Percentiles rank a stretch among this genome's conserved stretches.
Evolutionary conservation across 2,888 invertebrate genomes (phyloP).

Genomic region (Limenitis camilla): DNA sequence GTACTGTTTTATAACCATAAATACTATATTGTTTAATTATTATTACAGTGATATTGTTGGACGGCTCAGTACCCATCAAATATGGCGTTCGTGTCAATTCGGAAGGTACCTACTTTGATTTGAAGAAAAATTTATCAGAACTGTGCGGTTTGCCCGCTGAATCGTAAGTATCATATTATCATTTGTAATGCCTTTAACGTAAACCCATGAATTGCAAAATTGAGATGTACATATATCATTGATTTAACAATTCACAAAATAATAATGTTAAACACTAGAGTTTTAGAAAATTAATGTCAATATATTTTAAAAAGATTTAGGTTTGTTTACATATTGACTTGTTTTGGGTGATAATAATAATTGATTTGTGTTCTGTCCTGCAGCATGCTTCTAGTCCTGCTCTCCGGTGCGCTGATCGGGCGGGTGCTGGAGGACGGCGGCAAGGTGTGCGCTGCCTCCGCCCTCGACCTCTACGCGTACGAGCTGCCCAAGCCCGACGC

Average conservation of each 20-base stretch:
- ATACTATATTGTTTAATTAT: neutral
- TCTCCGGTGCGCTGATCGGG: conserved; percentile 80
- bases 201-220: no score
- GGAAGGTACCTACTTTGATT: conserved; percentile 84
- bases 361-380: conserved; percentile 17
- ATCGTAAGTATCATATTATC: conserved; percentile 38
- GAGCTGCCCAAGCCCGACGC: conserved; percentile 59
- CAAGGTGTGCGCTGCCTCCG: conserved; percentile 64
- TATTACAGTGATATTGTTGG: conserved; percentile 79
- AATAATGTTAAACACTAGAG: no score
- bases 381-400: conserved; percentile 82
- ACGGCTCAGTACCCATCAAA: conserved; percentile 87
- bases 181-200: neutral
- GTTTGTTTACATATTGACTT: no score
- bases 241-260: no score
- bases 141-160: conserved; percentile 74
- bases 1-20: neutral
- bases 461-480: conserved; percentile 79
- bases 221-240: no score
- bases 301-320: no score
- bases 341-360: no score
- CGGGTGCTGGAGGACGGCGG: conserved; percentile 70
- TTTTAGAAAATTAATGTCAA: no score
- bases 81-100: conserved; percentile 89
- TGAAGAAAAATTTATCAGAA: conserved; percentile 81